Conservation (phyloP, 2,797 vertebrate species). For the Phoxinus dragarum region DNA sequence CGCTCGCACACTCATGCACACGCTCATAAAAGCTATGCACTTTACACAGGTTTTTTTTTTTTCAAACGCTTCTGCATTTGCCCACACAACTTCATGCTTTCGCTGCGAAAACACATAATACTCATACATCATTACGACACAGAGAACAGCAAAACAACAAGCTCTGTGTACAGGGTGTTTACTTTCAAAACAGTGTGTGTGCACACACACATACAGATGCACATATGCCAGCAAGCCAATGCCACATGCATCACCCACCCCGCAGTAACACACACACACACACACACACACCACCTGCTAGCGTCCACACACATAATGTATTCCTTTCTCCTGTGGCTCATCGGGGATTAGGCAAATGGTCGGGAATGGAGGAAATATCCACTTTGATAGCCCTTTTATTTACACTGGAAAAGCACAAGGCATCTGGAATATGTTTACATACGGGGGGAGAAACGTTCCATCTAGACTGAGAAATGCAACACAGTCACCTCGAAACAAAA, state of each 20-base stretch:
- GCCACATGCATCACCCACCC: slow-evolving; percentile 52
- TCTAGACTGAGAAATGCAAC: slow-evolving; percentile 58
- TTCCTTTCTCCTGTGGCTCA: slow-evolving; percentile 80
- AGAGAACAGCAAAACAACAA: slow-evolving; percentile 8
- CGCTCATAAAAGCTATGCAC: slow-evolving; percentile 31
- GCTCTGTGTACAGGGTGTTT: slow-evolving; percentile 9
- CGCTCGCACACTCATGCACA: slow-evolving; percentile 38
- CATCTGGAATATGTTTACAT: slow-evolving; percentile 77
- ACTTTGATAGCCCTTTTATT: slow-evolving; percentile 82
- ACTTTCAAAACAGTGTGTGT: not conserved
- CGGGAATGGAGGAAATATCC: slow-evolving; percentile 83
- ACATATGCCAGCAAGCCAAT: slow-evolving; percentile 22
- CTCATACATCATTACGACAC: not conserved
- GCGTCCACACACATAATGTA: slow-evolving; percentile 75
- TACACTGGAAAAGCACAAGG: slow-evolving; percentile 77
- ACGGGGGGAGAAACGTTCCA: slow-evolving; percentile 67
- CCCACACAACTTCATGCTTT: slow-evolving; percentile 13
- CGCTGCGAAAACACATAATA: not conserved
- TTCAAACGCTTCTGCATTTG: slow-evolving; percentile 7
- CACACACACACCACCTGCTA: slow-evolving; percentile 75
- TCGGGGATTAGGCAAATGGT: slow-evolving; percentile 85
- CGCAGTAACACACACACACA: slow-evolving; percentile 18
- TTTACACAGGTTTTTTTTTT: not conserved
- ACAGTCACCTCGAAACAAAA: slow-evolving; percentile 38
- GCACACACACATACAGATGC: not conserved